Percentiles rank a stretch among this genome's conserved stretches.
These are phyloP conservation scores for Argynnis bischoffii DNA, from an alignment of 2,888 invertebrate species.

Conservation along the genomic window DNA sequence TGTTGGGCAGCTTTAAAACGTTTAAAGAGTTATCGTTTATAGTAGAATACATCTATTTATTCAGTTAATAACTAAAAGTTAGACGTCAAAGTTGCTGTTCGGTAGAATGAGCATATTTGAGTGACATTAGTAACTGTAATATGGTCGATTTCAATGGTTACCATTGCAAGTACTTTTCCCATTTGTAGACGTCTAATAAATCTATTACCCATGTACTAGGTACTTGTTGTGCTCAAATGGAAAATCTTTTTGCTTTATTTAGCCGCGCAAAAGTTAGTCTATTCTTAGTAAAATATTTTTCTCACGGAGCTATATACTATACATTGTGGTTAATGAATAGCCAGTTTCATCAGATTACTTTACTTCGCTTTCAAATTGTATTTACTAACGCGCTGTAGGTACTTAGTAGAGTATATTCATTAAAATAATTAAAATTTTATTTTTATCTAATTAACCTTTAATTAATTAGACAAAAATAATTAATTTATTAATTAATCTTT, in stretches of 20 bases:
- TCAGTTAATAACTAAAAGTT: too few relatives aligned
- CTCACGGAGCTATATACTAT: neutral
- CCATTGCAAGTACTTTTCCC: conserved; percentile 21
- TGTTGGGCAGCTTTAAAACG: too few relatives aligned
- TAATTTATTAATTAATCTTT: too few relatives aligned
- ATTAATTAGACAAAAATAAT: too few relatives aligned
- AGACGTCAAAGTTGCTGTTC: neutral
- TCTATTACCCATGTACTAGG: neutral
- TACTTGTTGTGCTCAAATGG: neutral
- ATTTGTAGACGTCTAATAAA: conserved; percentile 14
- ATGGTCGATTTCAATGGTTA: conserved; percentile 19
- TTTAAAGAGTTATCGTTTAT: too few relatives aligned
- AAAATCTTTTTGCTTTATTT: neutral
- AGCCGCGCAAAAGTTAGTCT: neutral
- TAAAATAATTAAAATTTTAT: too few relatives aligned
- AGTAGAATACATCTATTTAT: too few relatives aligned
- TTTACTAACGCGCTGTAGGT: neutral
- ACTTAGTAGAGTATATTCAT: neutral
- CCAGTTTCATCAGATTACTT: conserved; percentile 6
- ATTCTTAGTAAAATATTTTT: neutral
- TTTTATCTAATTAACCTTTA: too few relatives aligned
- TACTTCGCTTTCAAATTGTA: conserved; percentile 7
- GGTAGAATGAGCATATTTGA: neutral
- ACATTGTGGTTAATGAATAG: conserved; percentile 7
- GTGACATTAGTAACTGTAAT: conserved; percentile 22